phyloP scores from a whole-genome alignment of 2,113 vertebrate genomes.

The Austrofundulus limnaeus region DNA sequence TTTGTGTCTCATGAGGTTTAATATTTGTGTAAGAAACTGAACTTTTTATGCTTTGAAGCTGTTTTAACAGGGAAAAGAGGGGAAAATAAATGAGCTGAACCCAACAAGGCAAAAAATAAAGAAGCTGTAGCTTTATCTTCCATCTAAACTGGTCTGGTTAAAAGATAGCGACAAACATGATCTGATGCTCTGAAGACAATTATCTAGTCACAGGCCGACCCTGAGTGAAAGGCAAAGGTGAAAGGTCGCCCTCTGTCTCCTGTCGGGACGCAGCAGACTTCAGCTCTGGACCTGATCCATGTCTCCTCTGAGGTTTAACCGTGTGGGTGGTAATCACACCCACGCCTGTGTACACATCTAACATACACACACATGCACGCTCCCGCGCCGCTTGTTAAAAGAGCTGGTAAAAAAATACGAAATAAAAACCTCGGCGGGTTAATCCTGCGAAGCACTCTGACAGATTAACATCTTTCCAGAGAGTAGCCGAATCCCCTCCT shows the following conservation, averaged over 20 bases:
- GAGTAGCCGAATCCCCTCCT: constrained; percentile 23
- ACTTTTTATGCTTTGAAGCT: background rate
- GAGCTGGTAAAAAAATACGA: too few species aligned
- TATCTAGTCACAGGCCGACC: constrained; percentile 21
- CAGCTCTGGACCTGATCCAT: constrained; percentile 53
- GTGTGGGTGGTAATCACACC: constrained; percentile 64
- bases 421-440: constrained; percentile 4
- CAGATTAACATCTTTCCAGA: constrained; percentile 27
- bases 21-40: constrained; percentile 2
- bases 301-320: constrained; percentile 42
- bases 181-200: constrained; percentile 24
- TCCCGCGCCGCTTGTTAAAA: background rate
- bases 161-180: background rate
- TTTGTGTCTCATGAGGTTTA: rapidly evolving
- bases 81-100: background rate
- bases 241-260: constrained; percentile 52
- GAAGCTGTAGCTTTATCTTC: constrained; percentile 12
- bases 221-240: constrained; percentile 31
- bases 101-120: background rate
- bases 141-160: constrained; percentile 16
- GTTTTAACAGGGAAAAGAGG: background rate
- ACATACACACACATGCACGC: constrained; percentile 20
- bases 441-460: constrained; percentile 31
- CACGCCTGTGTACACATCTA: background rate
- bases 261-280: constrained; percentile 46